These are phyloP conservation scores for Neosilurus mollespiculum DNA, from an alignment of 2,797 vertebrate species.

Conservation along the genomic window DNA sequence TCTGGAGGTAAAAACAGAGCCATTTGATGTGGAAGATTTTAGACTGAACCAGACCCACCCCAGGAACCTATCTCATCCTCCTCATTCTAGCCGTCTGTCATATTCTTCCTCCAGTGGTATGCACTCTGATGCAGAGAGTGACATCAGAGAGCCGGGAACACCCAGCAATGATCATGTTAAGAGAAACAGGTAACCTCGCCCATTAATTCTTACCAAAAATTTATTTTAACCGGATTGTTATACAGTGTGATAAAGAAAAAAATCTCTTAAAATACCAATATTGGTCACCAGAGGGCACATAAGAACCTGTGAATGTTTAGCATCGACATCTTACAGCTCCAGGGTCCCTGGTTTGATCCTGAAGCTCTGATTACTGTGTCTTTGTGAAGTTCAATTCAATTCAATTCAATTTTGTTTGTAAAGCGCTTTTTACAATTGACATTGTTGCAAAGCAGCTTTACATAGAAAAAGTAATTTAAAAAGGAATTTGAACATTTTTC, in stretches of 20 bases:
- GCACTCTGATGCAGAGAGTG: slow-evolving; percentile 90
- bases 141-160: slow-evolving; percentile 80
- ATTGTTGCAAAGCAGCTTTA: no score
- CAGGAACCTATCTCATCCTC: slow-evolving; percentile 46
- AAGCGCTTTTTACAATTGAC: no score
- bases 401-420: no score
- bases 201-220: not conserved
- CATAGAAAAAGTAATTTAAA: no score
- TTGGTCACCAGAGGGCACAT: slow-evolving; percentile 36
- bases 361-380: not conserved
- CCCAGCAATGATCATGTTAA: slow-evolving; percentile 69
- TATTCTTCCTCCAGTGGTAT: slow-evolving; percentile 84
- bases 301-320: not conserved
- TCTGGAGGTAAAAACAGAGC: slow-evolving; percentile 89
- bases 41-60: slow-evolving; percentile 65
- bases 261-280: not conserved
- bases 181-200: slow-evolving; percentile 66
- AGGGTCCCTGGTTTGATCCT: not conserved
- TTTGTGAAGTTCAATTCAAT: not conserved
- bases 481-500: no score
- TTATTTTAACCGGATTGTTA: not conserved
- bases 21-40: slow-evolving; percentile 82
- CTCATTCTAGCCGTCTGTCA: slow-evolving; percentile 42
- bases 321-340: not conserved
- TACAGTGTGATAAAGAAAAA: no score